Evolutionary conservation across 2,888 invertebrate species (phyloP).

Genomic region (Notocelia uddmanniana): DNA sequence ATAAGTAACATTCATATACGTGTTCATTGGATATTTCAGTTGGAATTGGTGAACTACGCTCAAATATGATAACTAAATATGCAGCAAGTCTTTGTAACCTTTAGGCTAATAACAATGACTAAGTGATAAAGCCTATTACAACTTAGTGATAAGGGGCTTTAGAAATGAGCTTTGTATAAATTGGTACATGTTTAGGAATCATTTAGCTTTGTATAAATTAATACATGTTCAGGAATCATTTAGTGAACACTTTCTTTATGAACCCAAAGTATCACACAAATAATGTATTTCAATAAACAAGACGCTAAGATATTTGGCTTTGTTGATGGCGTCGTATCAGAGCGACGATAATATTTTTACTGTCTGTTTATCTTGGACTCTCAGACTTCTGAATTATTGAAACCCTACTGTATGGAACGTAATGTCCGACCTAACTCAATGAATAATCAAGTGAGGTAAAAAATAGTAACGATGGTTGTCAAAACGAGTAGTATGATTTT

Average conservation of each 20-base stretch:
- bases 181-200: too few species aligned
- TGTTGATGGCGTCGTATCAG: conserved; percentile 17
- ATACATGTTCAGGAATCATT: not conserved
- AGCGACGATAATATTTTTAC: conserved; percentile 32
- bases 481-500: too few species aligned
- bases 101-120: not conserved
- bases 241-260: not conserved
- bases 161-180: not conserved
- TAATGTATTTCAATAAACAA: conserved; percentile 7
- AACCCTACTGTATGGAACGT: not conserved
- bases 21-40: not conserved
- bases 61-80: not conserved
- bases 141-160: not conserved
- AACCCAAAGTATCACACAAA: not conserved
- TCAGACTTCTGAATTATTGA: not conserved
- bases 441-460: too few species aligned
- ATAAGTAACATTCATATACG: conserved; percentile 4
- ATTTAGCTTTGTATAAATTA: too few species aligned
- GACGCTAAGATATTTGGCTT: conserved; percentile 20
- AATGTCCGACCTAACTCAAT: too few species aligned
- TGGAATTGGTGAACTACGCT: not conserved
- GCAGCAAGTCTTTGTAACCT: not conserved
- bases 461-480: too few species aligned
- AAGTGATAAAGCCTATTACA: not conserved
- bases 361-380: conserved; percentile 16